A percentile compares a stretch with the other conserved stretches of the same genome.
phyloP scores from a whole-genome alignment of 2,888 invertebrate genomes.

The Muschampia plurimacula region DNA sequence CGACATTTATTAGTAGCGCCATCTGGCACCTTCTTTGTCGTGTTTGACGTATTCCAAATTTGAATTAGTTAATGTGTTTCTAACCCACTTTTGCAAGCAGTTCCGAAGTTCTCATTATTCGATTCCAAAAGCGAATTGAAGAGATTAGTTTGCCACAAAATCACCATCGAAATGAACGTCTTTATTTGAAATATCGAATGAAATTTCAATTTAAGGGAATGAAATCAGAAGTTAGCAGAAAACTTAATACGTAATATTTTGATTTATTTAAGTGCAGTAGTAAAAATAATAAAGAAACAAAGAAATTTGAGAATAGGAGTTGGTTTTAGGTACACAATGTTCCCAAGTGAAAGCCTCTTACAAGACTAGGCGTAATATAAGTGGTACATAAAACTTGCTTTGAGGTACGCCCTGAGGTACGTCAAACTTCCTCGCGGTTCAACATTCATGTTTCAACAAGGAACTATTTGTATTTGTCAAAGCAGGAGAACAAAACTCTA shows the following conservation, averaged over 20 bases:
- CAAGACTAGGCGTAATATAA: neutral
- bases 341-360: neutral
- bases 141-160: conserved; percentile 3
- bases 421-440: neutral
- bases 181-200: neutral
- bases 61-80: conserved; percentile 15
- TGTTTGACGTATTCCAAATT: conserved; percentile 25
- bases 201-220: neutral
- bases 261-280: neutral
- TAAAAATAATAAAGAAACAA: neutral
- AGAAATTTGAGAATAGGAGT: too few relatives aligned
- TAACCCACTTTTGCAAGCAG: neutral
- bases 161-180: conserved; percentile 1
- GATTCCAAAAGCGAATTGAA: neutral
- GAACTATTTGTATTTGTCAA: neutral
- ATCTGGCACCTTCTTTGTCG: conserved; percentile 28
- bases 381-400: neutral
- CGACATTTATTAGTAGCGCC: conserved; percentile 31
- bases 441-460: conserved; percentile 7
- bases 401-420: neutral
- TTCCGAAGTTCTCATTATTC: conserved; percentile 5
- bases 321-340: neutral
- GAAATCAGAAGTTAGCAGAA: too few relatives aligned
- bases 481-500: neutral
- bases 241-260: neutral